Evolutionary conservation across 2,888 invertebrate genomes (phyloP), one percentile per base, ranked within the genome.

Genomic region (Serripes groenlandicus): DNA sequence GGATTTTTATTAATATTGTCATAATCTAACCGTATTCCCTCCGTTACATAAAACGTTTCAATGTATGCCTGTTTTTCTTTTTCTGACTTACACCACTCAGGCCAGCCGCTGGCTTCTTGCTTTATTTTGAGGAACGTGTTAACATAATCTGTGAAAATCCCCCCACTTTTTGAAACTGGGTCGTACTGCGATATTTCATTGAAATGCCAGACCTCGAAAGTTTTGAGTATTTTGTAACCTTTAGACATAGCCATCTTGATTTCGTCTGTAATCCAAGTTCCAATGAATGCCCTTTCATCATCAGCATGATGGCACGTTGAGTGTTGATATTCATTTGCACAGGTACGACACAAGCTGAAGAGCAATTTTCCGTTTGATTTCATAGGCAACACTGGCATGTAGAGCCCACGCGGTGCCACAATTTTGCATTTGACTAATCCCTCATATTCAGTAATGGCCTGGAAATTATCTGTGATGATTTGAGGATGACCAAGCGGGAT

Each of bases 121-220:
- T 54, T 54, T 15, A 54, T n/a, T n/a, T 54, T 54, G 11, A 54
- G 54, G n/a, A 60, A 7, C 4, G 75, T 75, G 34, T 94, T 90
- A 0, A 94, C 90, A 80, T 28, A 60, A 7, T 4, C 30, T 9
- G 26, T 79, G 80, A 94, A 94, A 28, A 60, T 3, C 21, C 9
- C 9, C 26, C 26, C 60, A 21, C 2, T 28, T 15, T 60, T 60
- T 23, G 26, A 28, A 9, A 4, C 28, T 3, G 60, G 3, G 60
- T 60, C 60, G 28, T 60, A 60, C 15, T 23, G 60, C 7, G 60
- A 60, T 4, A 60, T 28, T 3, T 60, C 60, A 30, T 60, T 18
- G 28, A 23, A 60, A 28, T 60, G 60, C 60, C 60, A 60, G 26
- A 60, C 30, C 28, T 60, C 28, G 18, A 28, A 60, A 7, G 28